A percentile compares a stretch with the other conserved stretches of the same genome.
Evolutionary conservation across 2,113 vertebrate genomes (phyloP).

Genomic region (Brienomyrus brachyistius): DNA sequence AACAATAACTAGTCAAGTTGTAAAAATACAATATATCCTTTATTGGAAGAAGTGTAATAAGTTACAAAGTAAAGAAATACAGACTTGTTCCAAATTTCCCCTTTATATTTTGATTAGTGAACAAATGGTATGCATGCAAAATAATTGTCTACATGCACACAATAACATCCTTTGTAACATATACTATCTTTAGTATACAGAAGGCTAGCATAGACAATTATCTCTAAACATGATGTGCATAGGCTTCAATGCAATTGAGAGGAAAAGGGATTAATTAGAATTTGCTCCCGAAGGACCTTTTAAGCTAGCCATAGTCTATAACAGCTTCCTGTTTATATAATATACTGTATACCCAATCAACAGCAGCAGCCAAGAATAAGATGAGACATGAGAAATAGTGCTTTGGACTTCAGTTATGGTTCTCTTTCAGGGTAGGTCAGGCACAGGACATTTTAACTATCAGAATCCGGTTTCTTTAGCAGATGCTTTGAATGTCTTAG

Average conservation of each 20-base stretch:
- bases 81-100: slow-evolving; percentile 27
- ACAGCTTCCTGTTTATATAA: background rate
- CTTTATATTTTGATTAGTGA: slow-evolving; percentile 23
- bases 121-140: slow-evolving; percentile 40
- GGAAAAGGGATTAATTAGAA: background rate
- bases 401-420: background rate
- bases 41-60: slow-evolving; percentile 50
- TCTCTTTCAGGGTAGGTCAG: background rate
- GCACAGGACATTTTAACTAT: background rate
- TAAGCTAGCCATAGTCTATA: background rate
- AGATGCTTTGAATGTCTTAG: background rate
- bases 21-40: slow-evolving; percentile 44
- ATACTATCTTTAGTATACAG: slow-evolving; percentile 10
- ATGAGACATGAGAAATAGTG: background rate
- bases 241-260: background rate
- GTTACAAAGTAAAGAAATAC: slow-evolving; percentile 46
- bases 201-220: slow-evolving; percentile 1
- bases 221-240: slow-evolving; percentile 2
- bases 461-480: background rate
- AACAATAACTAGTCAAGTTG: slow-evolving; percentile 16
- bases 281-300: background rate
- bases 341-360: background rate
- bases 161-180: background rate
- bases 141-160: slow-evolving; percentile 10
- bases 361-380: background rate